Base-by-base conservation (phyloP, 1,140 invertebrate genomes). In the Bombus confusus region DNA sequence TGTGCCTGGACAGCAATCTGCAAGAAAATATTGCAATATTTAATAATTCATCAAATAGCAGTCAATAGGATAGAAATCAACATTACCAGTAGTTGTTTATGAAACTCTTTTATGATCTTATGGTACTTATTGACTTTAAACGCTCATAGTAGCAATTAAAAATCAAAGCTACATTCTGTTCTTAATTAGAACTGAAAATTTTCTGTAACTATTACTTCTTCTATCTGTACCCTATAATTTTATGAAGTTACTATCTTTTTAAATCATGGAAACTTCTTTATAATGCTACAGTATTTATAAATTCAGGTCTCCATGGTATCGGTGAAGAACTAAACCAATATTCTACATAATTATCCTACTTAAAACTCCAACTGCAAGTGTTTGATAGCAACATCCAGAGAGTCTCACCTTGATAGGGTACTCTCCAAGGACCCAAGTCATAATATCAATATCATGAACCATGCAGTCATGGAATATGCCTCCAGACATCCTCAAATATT, bases 391-490 rank as follows among this genome's bases (percentile, higher is more conserved):
- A 34, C 22, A 37, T 34, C 2, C 4, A 57, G 76, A 31, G 5
- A 39, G 31, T 28, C 34, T 52, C 81, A 95, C 94, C 89, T 94
- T 95, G 5, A 90, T 92, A 2, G 97, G 97, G 74, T 95, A 95
- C 92, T 97, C 96, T 12, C 96, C 96, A 37, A 96, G 91, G n/a
- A 97, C 88, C 96, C 96, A 97, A 80, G 95, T 95, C 8, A 95
- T 92, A 88, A 96, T 93, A 85, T 97, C 97, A 83, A 98, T 96
- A 92, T 97, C 97, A 87, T 97, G 97, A 12, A 97, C 97, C 75
- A 96, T 95, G 85, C 97, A 97, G 91, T 97, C 97, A 83, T 97
- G 96, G 88, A 97, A 97, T 59, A 97, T 97, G n/a, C 97, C 97
- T 83, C 97, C 97, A 86, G 97, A 97, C 18, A 89, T 94, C 88